Percentiles rank a stretch among this genome's conserved stretches.
Evolutionary conservation across 2,888 invertebrate genomes (phyloP).

Genomic region (Panorpa germanica): DNA sequence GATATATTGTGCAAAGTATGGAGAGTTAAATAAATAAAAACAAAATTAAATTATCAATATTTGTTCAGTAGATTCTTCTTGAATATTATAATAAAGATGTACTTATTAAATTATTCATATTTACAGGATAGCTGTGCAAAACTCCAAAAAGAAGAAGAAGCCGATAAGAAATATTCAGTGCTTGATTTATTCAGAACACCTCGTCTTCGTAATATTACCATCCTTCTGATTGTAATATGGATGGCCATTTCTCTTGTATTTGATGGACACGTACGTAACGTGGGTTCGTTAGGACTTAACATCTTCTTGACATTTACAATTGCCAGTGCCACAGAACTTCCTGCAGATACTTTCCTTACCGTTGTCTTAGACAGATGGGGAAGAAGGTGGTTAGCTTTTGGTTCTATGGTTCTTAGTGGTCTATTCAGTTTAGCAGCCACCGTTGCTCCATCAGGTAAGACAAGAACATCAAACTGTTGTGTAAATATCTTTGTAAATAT

Average conservation of each 20-base stretch:
- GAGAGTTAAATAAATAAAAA: too few relatives aligned
- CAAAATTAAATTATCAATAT: constrained; percentile 1
- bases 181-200: constrained; percentile 66
- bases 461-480: constrained; percentile 16
- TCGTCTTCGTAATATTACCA: constrained; percentile 51
- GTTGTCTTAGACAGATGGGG: constrained; percentile 56
- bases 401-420: constrained; percentile 63
- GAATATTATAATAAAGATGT: background rate
- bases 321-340: constrained; percentile 66
- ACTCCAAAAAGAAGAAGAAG: constrained; percentile 49
- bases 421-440: constrained; percentile 63
- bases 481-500: background rate
- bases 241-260: constrained; percentile 78
- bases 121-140: constrained; percentile 44
- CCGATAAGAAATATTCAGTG: constrained; percentile 53
- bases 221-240: constrained; percentile 69
- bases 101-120: constrained; percentile 5
- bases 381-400: constrained; percentile 66
- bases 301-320: constrained; percentile 75
- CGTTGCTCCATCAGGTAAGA: constrained; percentile 52
- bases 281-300: constrained; percentile 62
- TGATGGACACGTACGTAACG: constrained; percentile 77
- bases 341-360: constrained; percentile 67
- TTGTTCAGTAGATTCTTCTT: constrained; percentile 12
- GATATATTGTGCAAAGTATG: too few relatives aligned